These are phyloP conservation scores for Synchiropus splendidus DNA, from an alignment of 2,113 vertebrate species.

Conservation along the genomic window DNA sequence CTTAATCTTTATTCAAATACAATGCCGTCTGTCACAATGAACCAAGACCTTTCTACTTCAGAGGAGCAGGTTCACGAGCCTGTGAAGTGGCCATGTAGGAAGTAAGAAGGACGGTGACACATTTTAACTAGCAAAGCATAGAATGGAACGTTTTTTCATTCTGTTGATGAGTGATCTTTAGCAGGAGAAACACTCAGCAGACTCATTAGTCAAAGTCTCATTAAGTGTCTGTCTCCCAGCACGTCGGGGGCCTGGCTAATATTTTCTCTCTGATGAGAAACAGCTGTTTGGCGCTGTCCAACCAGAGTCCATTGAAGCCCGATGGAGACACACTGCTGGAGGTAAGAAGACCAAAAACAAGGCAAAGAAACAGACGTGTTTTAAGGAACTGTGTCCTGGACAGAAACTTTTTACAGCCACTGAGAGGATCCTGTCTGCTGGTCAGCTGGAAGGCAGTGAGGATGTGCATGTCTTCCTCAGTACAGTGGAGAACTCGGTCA, in stretches of 20 bases:
- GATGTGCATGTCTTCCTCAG: slow-evolving; percentile 37
- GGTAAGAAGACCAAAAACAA: slow-evolving; percentile 40
- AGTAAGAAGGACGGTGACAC: too few relatives aligned
- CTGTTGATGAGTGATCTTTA: too few relatives aligned
- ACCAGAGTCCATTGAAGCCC: background rate
- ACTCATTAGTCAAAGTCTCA: slow-evolving; percentile 23
- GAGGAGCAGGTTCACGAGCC: too few relatives aligned
- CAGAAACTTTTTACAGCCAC: slow-evolving; percentile 53
- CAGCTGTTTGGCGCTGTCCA: slow-evolving; percentile 53
- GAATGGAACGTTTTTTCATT: too few relatives aligned
- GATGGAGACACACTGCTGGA: slow-evolving; percentile 53
- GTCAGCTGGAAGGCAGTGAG: slow-evolving; percentile 2
- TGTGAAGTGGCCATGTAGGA: too few relatives aligned
- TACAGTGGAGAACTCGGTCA: slow-evolving; percentile 53
- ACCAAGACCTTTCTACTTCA: too few relatives aligned
- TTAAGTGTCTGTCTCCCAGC: slow-evolving; percentile 28
- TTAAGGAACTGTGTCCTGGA: background rate
- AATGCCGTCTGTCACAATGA: too few relatives aligned
- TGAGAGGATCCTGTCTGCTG: slow-evolving; percentile 18
- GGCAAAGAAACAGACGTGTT: slow-evolving; percentile 8
- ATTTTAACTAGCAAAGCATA: too few relatives aligned
- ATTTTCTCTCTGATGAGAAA: slow-evolving; percentile 48
- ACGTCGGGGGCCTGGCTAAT: slow-evolving; percentile 23
- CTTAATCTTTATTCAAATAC: too few relatives aligned
- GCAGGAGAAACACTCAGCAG: slow-evolving; percentile 4